Evolutionary conservation across 1,140 invertebrate genomes (phyloP), one percentile per base, ranked within the genome.

Genomic region (Ips nitidus): DNA sequence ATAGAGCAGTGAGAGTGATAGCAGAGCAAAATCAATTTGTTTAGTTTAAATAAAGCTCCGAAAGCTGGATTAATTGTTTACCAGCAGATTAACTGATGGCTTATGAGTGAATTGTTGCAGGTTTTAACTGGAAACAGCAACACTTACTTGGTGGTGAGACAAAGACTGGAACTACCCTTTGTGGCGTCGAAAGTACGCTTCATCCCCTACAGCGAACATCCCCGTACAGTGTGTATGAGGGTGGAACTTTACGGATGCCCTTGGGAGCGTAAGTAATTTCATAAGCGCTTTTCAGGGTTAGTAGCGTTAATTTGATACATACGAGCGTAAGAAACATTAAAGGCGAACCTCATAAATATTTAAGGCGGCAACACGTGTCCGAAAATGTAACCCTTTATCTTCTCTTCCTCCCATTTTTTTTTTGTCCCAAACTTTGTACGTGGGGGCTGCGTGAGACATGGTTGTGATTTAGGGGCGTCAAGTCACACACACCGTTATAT

Each of bases 221-320:
- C 92, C 39, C 84, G 95, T 56, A 97, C 94, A 0, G 92, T 97
- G 36, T 97, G 95, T 81, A 90, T 97, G 89, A 84, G 95, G 73
- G 92, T 95, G 4, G 94, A 97, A 83, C 82, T 97, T 61, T 92
- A 94, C 76, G 94, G 94, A 66, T 95, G 93, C 79, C 85, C 85
- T 52, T 94, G 92, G 90, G 88, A 88, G 84, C 91, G 92, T 94
- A 86, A 88, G 90, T 89, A 55, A 36, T 50, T 50, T 40, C 7
- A 22, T 22, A 50, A 50, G 22, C 47, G 7, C 22, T 22, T 22
- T 22, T 22, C 22, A 22, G 22, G 22, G 22, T 22, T 22, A 22
- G 22, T 22, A 22, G 22, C 22, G 22, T 22, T 22, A 22, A 22
- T 22, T 22, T 22, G 22, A 22, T 22, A 22, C 22, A 22, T 22